A percentile compares a stretch with the other conserved stretches of the same genome.
phyloP scores from a whole-genome alignment of 2,797 vertebrate species.

The Periparus ater region DNA sequence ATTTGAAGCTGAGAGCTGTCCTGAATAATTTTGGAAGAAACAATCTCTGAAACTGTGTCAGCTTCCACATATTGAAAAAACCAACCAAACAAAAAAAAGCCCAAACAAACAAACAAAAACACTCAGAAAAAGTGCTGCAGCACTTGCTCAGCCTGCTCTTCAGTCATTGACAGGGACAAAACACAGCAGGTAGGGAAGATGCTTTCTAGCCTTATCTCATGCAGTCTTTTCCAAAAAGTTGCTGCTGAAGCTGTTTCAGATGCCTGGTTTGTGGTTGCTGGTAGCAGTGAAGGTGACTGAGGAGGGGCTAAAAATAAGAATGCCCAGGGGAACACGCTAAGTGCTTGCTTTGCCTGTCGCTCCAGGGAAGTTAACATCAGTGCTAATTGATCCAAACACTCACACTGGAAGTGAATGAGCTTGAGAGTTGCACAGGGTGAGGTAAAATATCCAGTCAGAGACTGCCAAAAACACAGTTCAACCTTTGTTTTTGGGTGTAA shows the following conservation, averaged over 20 bases:
- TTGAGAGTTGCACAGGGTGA: not conserved
- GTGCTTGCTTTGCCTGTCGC: not conserved
- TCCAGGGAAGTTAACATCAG: not conserved
- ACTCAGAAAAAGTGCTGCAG: not conserved
- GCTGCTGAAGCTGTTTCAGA: not conserved
- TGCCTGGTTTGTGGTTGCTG: not conserved
- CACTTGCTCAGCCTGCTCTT: not conserved
- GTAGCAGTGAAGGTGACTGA: conserved; percentile 47
- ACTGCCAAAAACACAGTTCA: not conserved
- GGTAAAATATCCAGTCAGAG: not conserved
- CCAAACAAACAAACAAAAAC: not conserved
- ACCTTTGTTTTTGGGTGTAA: not conserved
- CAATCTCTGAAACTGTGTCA: not conserved
- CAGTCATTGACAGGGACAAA: not conserved
- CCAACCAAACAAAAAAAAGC: no score
- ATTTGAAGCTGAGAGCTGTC: not conserved
- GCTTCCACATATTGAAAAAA: not conserved
- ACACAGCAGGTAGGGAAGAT: not conserved
- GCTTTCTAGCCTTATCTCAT: not conserved
- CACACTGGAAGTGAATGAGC: not conserved
- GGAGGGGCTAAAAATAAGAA: conserved; percentile 47
- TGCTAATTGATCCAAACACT: conserved; percentile 26
- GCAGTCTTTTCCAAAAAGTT: not conserved
- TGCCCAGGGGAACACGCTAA: not conserved
- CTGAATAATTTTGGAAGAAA: not conserved